These are phyloP conservation scores for Andrena fulva DNA, from an alignment of 2,888 invertebrate genomes.

Conservation along the genomic window DNA sequence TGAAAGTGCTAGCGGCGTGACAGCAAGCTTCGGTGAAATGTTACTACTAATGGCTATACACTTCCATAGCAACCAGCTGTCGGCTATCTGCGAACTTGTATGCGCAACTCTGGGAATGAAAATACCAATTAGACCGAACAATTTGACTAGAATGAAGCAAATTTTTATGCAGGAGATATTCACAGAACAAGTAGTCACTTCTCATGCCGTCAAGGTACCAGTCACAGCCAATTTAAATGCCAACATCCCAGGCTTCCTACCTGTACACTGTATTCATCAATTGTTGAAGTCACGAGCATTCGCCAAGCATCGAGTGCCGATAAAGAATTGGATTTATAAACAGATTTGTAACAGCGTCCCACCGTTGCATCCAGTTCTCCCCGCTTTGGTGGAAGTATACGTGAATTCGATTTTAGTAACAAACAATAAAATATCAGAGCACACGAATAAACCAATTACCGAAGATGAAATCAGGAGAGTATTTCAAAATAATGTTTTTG, in stretches of 20 bases:
- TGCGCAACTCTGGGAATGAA: constrained; percentile 98
- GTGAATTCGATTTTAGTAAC: constrained; percentile 95
- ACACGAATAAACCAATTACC: constrained; percentile 95
- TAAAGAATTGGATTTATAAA: constrained; percentile 98
- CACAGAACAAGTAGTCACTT: constrained; percentile 97
- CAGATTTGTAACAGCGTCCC: constrained; percentile 95
- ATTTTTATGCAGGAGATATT: constrained; percentile 98
- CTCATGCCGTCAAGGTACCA: constrained; percentile 98
- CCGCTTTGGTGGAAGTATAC: constrained; percentile 96
- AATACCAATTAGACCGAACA: constrained; percentile 94
- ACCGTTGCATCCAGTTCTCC: constrained; percentile 97
- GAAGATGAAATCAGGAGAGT: constrained; percentile 95
- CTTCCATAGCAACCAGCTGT: constrained; percentile 97
- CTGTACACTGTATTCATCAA: constrained; percentile 98
- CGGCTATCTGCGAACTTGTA: constrained; percentile 96
- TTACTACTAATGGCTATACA: constrained; percentile 97
- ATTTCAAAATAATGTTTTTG: constrained; percentile 92
- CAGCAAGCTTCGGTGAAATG: constrained; percentile 98
- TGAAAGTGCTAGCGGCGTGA: constrained; percentile 93
- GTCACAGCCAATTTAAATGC: constrained; percentile 96
- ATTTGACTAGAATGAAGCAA: constrained; percentile 94
- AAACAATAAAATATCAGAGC: constrained; percentile 89
- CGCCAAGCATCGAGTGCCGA: constrained; percentile 97
- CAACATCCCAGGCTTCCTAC: constrained; percentile 95
- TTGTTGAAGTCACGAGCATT: constrained; percentile 96